Percentiles rank a stretch among this genome's conserved stretches.
These are phyloP conservation scores for Austrolebias charrua DNA, from an alignment of 2,797 vertebrate genomes.

Conservation along the genomic window DNA sequence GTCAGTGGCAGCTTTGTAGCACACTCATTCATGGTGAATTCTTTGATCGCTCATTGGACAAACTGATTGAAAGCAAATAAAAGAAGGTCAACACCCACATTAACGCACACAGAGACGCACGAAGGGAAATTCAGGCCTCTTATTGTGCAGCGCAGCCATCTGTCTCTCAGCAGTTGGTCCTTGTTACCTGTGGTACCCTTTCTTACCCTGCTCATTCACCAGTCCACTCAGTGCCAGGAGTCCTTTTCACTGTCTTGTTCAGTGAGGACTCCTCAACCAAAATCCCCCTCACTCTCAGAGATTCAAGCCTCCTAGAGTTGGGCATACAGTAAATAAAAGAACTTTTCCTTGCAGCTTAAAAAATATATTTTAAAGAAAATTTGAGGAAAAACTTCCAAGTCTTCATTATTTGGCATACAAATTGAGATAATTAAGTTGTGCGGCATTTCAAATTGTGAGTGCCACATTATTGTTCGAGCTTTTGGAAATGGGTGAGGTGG, in stretches of 20 bases:
- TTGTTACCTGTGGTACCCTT: conserved; percentile 79
- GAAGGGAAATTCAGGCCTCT: conserved; percentile 58
- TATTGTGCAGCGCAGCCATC: conserved; percentile 73
- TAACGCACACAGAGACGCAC: conserved; percentile 15
- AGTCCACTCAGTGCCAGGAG: conserved; percentile 55
- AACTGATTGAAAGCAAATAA: conserved; percentile 64
- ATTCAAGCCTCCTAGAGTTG: conserved; percentile 40
- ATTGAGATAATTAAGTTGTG: too few species aligned
- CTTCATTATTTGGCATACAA: conserved; percentile 15
- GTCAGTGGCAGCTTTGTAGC: conserved; percentile 49
- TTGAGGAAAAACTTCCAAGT: conserved; percentile 35
- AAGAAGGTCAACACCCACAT: conserved; percentile 39
- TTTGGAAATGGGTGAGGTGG: conserved; percentile 36
- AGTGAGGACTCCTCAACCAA: conserved; percentile 50
- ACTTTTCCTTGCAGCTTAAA: conserved; percentile 31
- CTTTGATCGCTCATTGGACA: conserved; percentile 67
- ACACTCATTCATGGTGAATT: conserved; percentile 59
- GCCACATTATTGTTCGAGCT: conserved; percentile 22
- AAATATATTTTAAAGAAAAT: conserved; percentile 20
- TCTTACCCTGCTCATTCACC: conserved; percentile 68
- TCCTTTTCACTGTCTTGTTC: conserved; percentile 50
- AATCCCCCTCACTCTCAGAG: conserved; percentile 45
- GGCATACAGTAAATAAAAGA: conserved; percentile 28
- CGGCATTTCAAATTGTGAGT: conserved; percentile 6
- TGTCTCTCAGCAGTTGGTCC: conserved; percentile 77